Conservation (phyloP, 2,113 vertebrate species). For the Phasianus colchicus region DNA sequence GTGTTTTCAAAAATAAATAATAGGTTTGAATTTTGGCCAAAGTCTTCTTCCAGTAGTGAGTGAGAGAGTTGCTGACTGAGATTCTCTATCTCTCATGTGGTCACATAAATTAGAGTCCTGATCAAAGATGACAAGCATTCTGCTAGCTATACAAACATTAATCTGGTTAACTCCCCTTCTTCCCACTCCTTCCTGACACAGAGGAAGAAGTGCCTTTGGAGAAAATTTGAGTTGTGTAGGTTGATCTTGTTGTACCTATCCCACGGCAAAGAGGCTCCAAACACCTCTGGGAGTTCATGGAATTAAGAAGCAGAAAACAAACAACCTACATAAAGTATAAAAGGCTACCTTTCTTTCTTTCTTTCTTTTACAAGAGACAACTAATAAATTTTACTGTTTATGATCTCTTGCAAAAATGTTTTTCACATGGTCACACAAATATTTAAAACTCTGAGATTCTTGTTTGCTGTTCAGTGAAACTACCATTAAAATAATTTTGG, state of each 20-base stretch:
- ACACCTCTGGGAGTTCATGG: not conserved
- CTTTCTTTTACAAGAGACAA: not conserved
- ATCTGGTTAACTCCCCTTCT: conserved; percentile 62
- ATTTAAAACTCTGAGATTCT: not conserved
- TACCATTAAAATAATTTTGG: not conserved
- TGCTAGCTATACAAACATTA: conserved; percentile 59
- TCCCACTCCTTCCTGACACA: conserved; percentile 60
- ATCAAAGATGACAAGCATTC: conserved; percentile 47
- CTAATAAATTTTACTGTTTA: not conserved
- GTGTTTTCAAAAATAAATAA: conserved; percentile 59
- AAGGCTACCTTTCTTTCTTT: not conserved
- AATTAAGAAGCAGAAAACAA: conserved; percentile 11
- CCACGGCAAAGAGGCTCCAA: not conserved
- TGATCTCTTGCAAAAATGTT: not conserved
- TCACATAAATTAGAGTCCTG: conserved; percentile 60
- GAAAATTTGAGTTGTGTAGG: conserved; percentile 10
- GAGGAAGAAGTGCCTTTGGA: conserved; percentile 26
- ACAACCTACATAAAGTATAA: not conserved
- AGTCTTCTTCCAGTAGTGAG: conserved; percentile 23
- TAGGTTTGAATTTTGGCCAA: conserved; percentile 52
- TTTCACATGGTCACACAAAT: not conserved
- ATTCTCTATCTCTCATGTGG: conserved; percentile 47
- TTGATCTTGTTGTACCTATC: not conserved
- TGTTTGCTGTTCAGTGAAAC: not conserved
- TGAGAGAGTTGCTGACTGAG: not conserved